phyloP scores from a whole-genome alignment of 2,113 vertebrate species.

The Scopus umbretta region DNA sequence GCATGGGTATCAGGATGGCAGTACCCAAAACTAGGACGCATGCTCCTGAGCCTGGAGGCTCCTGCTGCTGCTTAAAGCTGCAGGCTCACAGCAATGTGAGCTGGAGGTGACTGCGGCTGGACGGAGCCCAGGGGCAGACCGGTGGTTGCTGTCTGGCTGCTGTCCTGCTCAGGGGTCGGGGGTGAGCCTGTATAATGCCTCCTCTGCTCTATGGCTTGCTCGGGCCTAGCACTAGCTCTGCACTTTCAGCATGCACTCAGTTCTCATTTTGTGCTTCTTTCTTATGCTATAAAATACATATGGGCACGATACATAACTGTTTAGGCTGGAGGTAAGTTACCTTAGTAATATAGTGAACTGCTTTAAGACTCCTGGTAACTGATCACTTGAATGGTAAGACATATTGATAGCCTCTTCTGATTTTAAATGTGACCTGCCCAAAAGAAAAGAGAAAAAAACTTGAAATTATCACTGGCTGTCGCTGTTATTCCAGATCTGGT shows the following conservation, averaged over 20 bases:
- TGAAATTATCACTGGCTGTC: background rate
- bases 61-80: background rate
- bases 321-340: slow-evolving; percentile 63
- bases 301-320: fast-evolving
- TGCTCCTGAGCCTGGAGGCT: background rate
- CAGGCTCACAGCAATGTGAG: fast-evolving
- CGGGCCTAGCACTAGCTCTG: background rate
- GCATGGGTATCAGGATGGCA: background rate
- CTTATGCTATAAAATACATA: background rate
- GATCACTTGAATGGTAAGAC: slow-evolving; percentile 34
- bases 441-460: background rate
- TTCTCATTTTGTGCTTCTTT: background rate
- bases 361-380: slow-evolving; percentile 75
- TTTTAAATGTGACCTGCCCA: slow-evolving; percentile 12
- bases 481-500: background rate
- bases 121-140: background rate
- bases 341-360: slow-evolving; percentile 85
- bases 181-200: background rate
- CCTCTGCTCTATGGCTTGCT: background rate
- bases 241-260: background rate
- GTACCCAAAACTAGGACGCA: background rate
- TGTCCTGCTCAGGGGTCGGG: background rate
- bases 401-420: slow-evolving; percentile 55
- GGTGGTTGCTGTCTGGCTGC: background rate
- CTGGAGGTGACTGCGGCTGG: background rate